These are phyloP conservation scores for Ectobius pallidus DNA, from an alignment of 2,888 invertebrate species.

Conservation along the genomic window DNA sequence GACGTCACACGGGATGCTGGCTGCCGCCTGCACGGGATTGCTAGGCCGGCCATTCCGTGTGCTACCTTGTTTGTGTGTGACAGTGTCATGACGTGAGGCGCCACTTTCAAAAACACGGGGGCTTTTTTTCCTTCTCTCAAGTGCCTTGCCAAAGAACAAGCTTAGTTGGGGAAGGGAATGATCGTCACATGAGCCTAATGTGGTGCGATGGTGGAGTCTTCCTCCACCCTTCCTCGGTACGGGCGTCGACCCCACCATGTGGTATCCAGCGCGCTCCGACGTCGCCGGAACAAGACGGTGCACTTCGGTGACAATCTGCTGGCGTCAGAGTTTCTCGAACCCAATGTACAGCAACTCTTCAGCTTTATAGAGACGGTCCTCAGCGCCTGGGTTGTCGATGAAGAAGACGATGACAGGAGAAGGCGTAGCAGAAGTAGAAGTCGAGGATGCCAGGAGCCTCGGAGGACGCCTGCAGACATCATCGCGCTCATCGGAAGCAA, in stretches of 20 bases:
- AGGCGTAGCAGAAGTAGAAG: conserved; percentile 67
- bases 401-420: conserved; percentile 69
- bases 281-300: conserved; percentile 77
- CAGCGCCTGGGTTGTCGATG: conserved; percentile 78
- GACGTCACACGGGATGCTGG: conserved; percentile 16
- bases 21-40: conserved; percentile 21
- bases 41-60: conserved; percentile 14
- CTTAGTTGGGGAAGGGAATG: neutral
- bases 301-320: conserved; percentile 79
- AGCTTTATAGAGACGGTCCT: conserved; percentile 81
- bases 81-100: too few relatives aligned
- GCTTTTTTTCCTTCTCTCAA: neutral
- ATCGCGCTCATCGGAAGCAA: conserved; percentile 45
- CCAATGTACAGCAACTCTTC: conserved; percentile 80
- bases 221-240: conserved; percentile 36
- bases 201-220: conserved; percentile 36
- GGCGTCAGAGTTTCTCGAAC: conserved; percentile 60
- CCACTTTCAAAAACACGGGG: too few relatives aligned
- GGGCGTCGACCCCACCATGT: conserved; percentile 34
- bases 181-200: neutral
- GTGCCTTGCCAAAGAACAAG: neutral
- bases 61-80: neutral
- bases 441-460: conserved; percentile 57
- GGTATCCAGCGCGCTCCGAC: conserved; percentile 52
- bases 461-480: conserved; percentile 42